phyloP scores from a whole-genome alignment of 1,140 invertebrate species.

The Drosophila bocqueti region DNA sequence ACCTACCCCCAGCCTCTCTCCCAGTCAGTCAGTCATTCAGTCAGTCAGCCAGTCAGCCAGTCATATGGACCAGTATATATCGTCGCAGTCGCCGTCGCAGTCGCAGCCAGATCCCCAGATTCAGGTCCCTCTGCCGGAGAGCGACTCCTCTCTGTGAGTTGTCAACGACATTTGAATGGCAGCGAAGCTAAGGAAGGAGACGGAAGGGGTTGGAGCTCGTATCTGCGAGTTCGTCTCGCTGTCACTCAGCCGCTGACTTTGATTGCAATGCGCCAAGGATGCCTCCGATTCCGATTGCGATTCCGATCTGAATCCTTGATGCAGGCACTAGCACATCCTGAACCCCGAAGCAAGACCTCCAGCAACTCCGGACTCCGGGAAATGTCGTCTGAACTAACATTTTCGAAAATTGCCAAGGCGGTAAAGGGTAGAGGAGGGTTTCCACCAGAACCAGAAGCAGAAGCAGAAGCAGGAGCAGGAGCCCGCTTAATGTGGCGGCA shows the following conservation, averaged over 20 bases:
- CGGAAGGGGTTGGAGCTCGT: not conserved
- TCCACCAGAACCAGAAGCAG: not conserved
- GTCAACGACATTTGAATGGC: slow-evolving; percentile 72
- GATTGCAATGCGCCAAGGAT: slow-evolving; percentile 80
- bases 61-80: slow-evolving; percentile 22
- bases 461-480: not conserved
- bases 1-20: slow-evolving; percentile 18
- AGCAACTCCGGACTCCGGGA: not conserved
- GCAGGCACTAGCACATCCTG: slow-evolving; percentile 2
- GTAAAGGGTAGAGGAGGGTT: not conserved
- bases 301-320: slow-evolving; percentile 15
- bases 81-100: slow-evolving; percentile 1
- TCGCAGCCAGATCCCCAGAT: slow-evolving; percentile 2
- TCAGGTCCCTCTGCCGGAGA: not conserved
- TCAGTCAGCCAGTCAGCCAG: slow-evolving; percentile 30
- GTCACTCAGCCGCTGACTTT: slow-evolving; percentile 74
- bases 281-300: slow-evolving; percentile 20
- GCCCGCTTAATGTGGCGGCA: slow-evolving; percentile 70
- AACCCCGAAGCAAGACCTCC: not conserved
- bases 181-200: slow-evolving; percentile 1
- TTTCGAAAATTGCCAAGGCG: slow-evolving; percentile 16
- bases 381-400: slow-evolving; percentile 68
- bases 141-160: slow-evolving; percentile 42
- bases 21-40: slow-evolving; percentile 40
- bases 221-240: slow-evolving; percentile 72